Evolutionary conservation across 2,797 vertebrate species (phyloP).

Genomic region (Rhinophrynus dorsalis): DNA sequence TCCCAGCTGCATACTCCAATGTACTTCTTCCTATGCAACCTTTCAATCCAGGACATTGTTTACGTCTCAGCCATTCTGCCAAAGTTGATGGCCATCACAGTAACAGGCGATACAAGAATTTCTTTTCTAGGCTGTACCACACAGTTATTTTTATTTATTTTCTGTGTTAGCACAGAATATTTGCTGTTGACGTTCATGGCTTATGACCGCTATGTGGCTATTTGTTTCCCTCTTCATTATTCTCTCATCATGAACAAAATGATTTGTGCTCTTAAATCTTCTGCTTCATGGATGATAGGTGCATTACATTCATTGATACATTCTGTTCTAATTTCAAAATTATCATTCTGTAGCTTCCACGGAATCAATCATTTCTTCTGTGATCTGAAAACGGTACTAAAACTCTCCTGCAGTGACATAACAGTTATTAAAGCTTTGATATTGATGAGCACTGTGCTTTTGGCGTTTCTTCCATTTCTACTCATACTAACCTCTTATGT

Average conservation of each 20-base stretch:
- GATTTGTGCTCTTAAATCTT: not conserved
- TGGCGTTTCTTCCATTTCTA: not conserved
- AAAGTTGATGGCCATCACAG: not conserved
- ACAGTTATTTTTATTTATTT: not conserved
- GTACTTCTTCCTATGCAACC: conserved; percentile 26
- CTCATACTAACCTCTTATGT: not conserved
- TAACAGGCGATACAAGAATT: not conserved
- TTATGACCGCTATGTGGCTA: conserved; percentile 23
- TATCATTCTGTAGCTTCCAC: not conserved
- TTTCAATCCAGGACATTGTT: not conserved
- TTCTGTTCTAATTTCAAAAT: not conserved
- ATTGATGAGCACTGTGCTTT: not conserved
- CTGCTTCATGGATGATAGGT: not conserved
- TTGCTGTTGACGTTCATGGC: conserved; percentile 13
- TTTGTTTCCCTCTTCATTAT: conserved; percentile 12
- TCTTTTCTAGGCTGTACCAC: not conserved
- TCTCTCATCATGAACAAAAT: not conserved
- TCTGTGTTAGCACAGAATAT: not conserved
- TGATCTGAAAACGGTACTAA: conserved; percentile 8
- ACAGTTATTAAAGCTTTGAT: not conserved
- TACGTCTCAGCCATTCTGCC: not conserved
- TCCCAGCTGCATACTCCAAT: conserved; percentile 18
- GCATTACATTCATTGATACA: not conserved
- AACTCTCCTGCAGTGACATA: conserved; percentile 2
- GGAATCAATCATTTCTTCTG: conserved; percentile 18